Base-by-base conservation (phyloP, 1,140 invertebrate species). In the Hermetia illucens region DNA sequence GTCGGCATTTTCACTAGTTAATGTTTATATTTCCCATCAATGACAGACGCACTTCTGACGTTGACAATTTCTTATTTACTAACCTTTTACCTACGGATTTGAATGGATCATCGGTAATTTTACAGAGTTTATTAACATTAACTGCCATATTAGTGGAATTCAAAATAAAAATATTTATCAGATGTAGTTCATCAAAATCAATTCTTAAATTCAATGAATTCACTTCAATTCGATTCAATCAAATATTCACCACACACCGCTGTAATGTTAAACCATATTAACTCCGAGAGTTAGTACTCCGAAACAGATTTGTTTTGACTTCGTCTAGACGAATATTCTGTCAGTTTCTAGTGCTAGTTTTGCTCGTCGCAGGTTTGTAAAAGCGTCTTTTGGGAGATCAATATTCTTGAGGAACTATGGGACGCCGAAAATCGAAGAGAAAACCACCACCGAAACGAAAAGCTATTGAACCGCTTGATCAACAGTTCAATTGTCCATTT, bases 401-500 rank as follows among this genome's bases (percentile, higher is more conserved):
- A n/a, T n/a, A n/a, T n/a, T n/a, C n/a, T n/a, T n/a, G n/a, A n/a
- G n/a, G n/a, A n/a, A 27, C 21, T 52, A 95, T 98, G 94, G 94
- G 92, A 48, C 77, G 93, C 44, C 74, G 91, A 33, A 98, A 97
- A 66, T 96, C 93, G 48, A 94, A 97, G 66, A 77, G 89, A 52
- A 97, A 97, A 66, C 90, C 94, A 10, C 91, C 93, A 8, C 77
- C 90, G 20, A 98, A 95, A 62, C 70, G 82, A 45, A 97, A 96
- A 67, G 79, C 82, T 5, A 91, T 97, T 48, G 78, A 92, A 55
- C 87, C 94, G 2, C 62, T 98, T 20, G 94, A 98, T 54, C 83
- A 82, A 34, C 82, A 92, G 53, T 99, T 99, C 59, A 98, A 98
- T 60, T 99, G 96, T 56, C 96, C 95, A 5, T 99, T 99, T 70